A percentile compares a stretch with the other conserved stretches of the same genome.
phyloP scores from a whole-genome alignment of 2,113 vertebrate genomes.

The Herpetotheres cachinnans region DNA sequence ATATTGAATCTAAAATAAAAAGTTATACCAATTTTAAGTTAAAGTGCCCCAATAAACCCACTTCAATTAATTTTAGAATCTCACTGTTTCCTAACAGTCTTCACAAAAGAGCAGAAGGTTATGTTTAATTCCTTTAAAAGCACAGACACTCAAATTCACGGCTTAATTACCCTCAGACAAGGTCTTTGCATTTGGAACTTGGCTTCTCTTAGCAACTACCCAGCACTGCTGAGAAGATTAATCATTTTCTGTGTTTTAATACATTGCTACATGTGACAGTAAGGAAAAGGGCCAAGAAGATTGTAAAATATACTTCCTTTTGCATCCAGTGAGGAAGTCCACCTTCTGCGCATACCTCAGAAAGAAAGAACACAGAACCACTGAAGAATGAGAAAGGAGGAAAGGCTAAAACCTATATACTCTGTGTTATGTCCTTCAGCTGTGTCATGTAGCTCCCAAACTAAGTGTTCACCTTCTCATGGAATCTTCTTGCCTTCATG shows the following conservation, averaged over 20 bases:
- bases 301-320: not conserved
- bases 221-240: not conserved
- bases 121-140: not conserved
- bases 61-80: not conserved
- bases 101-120: not conserved
- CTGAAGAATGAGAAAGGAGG: not conserved
- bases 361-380: not conserved
- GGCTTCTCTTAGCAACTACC: not conserved
- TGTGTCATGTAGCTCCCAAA: not conserved
- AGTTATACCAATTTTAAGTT: not conserved
- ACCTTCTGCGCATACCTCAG: not conserved
- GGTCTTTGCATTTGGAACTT: not conserved
- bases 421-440: not conserved
- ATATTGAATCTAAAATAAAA: not conserved
- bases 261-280: not conserved
- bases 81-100: not conserved
- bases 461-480: not conserved
- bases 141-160: not conserved
- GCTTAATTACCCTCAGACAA: not conserved
- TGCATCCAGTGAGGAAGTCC: not conserved
- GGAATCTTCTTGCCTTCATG: not conserved
- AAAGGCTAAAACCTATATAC: not conserved
- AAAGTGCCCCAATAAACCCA: not conserved
- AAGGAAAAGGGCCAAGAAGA: not conserved
- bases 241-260: not conserved